These are phyloP conservation scores for Tetragonula carbonaria DNA, from an alignment of 2,888 invertebrate species.

Conservation along the genomic window DNA sequence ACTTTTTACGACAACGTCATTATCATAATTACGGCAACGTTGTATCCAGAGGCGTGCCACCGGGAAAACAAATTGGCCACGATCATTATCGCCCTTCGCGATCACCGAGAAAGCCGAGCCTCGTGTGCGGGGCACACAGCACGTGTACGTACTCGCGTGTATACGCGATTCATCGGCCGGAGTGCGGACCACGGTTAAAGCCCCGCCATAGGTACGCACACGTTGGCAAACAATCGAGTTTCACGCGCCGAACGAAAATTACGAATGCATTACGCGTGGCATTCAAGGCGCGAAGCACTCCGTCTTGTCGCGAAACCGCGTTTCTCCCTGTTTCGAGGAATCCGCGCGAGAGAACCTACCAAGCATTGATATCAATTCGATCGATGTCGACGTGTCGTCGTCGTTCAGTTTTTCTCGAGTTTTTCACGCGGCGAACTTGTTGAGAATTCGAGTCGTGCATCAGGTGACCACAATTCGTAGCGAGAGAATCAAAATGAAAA, in stretches of 20 bases:
- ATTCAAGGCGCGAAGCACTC: neutral
- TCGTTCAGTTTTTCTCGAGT: neutral
- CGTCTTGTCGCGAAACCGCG: neutral
- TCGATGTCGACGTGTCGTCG: slow-evolving; percentile 4
- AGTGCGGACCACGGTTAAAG: slow-evolving; percentile 31
- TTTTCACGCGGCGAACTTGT: neutral
- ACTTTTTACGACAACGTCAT: slow-evolving; percentile 54
- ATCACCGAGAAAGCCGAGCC: slow-evolving; percentile 55
- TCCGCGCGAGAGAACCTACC: neutral
- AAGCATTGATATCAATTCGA: neutral
- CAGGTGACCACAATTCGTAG: neutral
- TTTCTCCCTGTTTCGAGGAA: slow-evolving; percentile 2
- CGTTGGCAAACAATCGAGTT: slow-evolving; percentile 37
- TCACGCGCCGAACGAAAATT: slow-evolving; percentile 25
- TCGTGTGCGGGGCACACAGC: slow-evolving; percentile 23
- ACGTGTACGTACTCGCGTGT: neutral
- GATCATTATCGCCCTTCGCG: slow-evolving; percentile 75
- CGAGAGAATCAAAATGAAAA: neutral
- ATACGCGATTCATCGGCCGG: neutral
- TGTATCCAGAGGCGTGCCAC: slow-evolving; percentile 69
- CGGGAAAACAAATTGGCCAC: slow-evolving; percentile 77
- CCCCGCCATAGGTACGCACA: neutral
- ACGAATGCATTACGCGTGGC: neutral
- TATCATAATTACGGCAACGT: slow-evolving; percentile 69
- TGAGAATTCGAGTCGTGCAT: slow-evolving; percentile 11